Conservation (phyloP, 2,888 invertebrate species). For the Drosophila leonis region DNA sequence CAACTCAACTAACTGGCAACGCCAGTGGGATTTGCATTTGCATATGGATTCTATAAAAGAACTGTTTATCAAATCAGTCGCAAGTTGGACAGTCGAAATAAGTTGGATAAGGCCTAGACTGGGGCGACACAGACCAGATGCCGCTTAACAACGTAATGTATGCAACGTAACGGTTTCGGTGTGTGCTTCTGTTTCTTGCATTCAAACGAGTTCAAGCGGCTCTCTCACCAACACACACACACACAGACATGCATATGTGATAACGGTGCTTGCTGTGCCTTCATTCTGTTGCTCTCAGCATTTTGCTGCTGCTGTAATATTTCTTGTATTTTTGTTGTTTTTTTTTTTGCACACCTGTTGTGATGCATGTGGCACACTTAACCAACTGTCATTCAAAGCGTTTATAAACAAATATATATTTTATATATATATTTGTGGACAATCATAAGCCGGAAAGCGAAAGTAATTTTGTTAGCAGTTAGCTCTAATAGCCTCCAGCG, state of each 20-base stretch:
- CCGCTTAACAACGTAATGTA: conserved; percentile 53
- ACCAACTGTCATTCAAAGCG: conserved; percentile 27
- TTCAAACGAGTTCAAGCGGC: conserved; percentile 36
- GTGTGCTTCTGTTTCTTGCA: conserved; percentile 21
- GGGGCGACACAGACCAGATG: conserved; percentile 4
- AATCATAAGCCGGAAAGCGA: conserved; percentile 68
- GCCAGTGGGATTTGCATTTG: conserved; percentile 9
- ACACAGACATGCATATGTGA: not conserved
- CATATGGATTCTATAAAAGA: conserved; percentile 44
- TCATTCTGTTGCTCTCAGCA: conserved; percentile 46
- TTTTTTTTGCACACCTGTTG: conserved; percentile 69
- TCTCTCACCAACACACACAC: conserved; percentile 3
- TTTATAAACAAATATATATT: conserved; percentile 13
- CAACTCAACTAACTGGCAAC: conserved; percentile 20
- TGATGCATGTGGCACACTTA: conserved; percentile 53
- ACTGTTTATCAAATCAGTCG: conserved; percentile 48
- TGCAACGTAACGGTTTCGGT: conserved; percentile 72
- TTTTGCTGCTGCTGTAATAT: conserved; percentile 21
- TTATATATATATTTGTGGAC: conserved; percentile 1
- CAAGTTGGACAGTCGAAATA: conserved; percentile 44
- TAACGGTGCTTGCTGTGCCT: conserved; percentile 45
- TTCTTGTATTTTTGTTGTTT: too few species aligned
- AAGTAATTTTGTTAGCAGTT: conserved; percentile 69
- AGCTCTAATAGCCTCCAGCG: conserved; percentile 51
- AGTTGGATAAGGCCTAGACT: conserved; percentile 32